These are phyloP conservation scores for Paraescarpia echinospica DNA, from an alignment of 1,140 invertebrate genomes.

Conservation along the genomic window DNA sequence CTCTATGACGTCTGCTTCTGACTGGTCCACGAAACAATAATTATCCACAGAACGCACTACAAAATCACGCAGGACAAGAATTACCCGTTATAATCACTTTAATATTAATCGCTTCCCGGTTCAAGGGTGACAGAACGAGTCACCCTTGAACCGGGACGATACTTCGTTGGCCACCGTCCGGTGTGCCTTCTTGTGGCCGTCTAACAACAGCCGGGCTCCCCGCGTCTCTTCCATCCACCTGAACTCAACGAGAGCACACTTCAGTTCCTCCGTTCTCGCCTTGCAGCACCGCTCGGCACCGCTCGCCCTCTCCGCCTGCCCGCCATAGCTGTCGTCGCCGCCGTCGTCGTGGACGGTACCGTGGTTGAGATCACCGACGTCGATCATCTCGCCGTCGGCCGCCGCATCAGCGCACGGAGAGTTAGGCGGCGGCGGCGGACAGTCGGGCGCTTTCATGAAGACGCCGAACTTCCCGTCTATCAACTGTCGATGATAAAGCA, in stretches of 20 bases:
- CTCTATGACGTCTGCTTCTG: no score
- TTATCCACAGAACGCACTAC: neutral
- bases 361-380: neutral
- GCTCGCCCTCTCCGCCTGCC: neutral
- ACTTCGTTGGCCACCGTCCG: neutral
- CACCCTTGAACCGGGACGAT: neutral
- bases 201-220: neutral
- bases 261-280: neutral
- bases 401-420: neutral
- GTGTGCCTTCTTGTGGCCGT: neutral
- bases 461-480: neutral
- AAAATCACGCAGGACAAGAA: neutral
- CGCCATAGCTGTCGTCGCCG: neutral
- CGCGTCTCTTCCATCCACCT: neutral
- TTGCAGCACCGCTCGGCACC: neutral
- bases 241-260: neutral
- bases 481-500: neutral
- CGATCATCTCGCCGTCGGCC: neutral
- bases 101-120: neutral
- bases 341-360: neutral
- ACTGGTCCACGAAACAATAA: no score
- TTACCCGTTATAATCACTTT: neutral
- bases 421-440: neutral
- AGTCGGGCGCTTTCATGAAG: neutral
- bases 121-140: neutral